Base-by-base conservation (phyloP, 1,140 invertebrate genomes). In the Nephila pilipes region DNA sequence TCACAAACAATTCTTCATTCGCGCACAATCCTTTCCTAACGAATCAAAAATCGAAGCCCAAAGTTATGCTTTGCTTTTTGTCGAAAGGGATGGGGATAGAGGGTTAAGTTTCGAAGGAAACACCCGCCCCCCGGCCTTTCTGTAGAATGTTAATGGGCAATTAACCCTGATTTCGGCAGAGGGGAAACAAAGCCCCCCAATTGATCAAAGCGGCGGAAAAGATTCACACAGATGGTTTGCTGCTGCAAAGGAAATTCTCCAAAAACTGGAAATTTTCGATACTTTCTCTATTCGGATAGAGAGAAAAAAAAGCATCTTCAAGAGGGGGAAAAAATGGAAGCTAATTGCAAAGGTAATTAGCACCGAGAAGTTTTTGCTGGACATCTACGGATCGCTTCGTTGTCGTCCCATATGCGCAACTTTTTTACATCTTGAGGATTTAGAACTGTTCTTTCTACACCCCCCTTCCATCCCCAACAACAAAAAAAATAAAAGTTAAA, bases 41-140 rank as follows among this genome's bases (percentile, higher is more conserved):
- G 32, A 75, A 36, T 75, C 69, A 75, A 32, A 75, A 75, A 75
- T 75, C 69, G 69, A 75, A 75, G 69, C 69, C 2, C 69, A 75
- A 32, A 65, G 14, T 75, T 36, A 18, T 75, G 4, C 16, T 32
- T 36, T 75, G 29, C 25, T 75, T 75, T 75, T 36, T 32, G 69
- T 32, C 18, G 25, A 75, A 65, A 65, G 12, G 46, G 12, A 46
- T 1, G 6, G 46, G 8, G 46, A 10, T 1, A 10, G 10, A 0
- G 57, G 14, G 63, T 12, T 65, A 65, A 65, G 63, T 65, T 65
- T 65, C n/a, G 63, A 25, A 12, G 63, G 8, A 3, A 46, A 46
- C 4, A 0, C 46, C 46, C 46, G 6, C 0, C 46, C 46, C 6
- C 46, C 38, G n/a, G n/a, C 6, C 12, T 46, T 46, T 46, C 46